Evolutionary conservation across 2,888 invertebrate species (phyloP).

Genomic region (Fragum fragum): DNA sequence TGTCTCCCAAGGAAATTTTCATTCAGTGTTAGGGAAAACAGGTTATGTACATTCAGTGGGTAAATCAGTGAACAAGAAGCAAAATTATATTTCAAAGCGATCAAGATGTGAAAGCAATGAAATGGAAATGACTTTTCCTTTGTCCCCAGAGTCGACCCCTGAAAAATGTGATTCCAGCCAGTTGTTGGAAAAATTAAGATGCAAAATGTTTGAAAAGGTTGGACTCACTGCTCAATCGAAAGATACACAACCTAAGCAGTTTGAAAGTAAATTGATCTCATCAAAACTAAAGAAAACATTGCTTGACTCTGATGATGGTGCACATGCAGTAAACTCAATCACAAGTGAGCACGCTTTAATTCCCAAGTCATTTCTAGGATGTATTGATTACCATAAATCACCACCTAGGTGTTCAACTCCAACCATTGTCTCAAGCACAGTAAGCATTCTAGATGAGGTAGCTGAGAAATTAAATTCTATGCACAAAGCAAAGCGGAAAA

Average conservation of each 20-base stretch:
- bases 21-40: not conserved
- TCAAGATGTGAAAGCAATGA: not conserved
- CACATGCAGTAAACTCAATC: too few relatives aligned
- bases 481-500: slow-evolving; percentile 47
- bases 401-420: slow-evolving; percentile 40
- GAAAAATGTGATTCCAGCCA: slow-evolving; percentile 42
- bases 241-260: slow-evolving; percentile 47
- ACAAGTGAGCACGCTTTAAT: too few relatives aligned
- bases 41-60: slow-evolving; percentile 62
- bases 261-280: slow-evolving; percentile 61
- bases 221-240: slow-evolving; percentile 48
- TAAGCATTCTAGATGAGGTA: slow-evolving; percentile 56
- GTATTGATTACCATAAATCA: not conserved
- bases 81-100: slow-evolving; percentile 18
- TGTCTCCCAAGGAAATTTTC: too few relatives aligned
- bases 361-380: too few relatives aligned
- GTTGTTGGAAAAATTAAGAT: slow-evolving; percentile 52
- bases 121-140: not conserved
- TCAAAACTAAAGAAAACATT: slow-evolving; percentile 42
- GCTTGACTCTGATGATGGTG: not conserved
- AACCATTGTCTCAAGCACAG: not conserved
- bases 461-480: slow-evolving; percentile 45
- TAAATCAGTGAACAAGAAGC: slow-evolving; percentile 54
- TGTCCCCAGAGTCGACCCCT: slow-evolving; percentile 36
- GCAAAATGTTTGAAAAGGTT: slow-evolving; percentile 58